Evolutionary conservation across 2,888 invertebrate species (phyloP).

Genomic region (Antheraea yamamai): DNA sequence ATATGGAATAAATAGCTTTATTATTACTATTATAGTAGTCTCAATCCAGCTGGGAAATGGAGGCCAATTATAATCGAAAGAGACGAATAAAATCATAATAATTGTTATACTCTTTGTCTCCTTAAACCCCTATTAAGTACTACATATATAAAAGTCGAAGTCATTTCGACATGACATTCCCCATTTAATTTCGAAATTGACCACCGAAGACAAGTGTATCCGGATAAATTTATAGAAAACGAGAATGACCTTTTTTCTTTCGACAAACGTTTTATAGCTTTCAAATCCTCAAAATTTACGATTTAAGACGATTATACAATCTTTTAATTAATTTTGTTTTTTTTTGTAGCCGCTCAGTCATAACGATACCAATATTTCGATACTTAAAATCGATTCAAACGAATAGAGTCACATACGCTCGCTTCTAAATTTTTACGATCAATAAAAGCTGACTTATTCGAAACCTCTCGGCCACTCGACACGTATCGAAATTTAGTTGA

Average conservation of each 20-base stretch:
- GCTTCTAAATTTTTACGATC: slow-evolving; percentile 75
- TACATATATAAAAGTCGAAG: neutral
- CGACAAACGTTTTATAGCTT: slow-evolving; percentile 17
- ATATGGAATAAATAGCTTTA: no score
- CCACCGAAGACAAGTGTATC: neutral
- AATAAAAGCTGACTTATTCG: slow-evolving; percentile 77
- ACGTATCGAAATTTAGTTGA: slow-evolving; percentile 48
- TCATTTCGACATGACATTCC: neutral
- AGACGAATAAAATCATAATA: neutral
- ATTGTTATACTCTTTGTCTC: neutral
- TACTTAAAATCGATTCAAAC: slow-evolving; percentile 55
- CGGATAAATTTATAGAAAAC: slow-evolving; percentile 2
- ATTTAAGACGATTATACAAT: slow-evolving; percentile 48
- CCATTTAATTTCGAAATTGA: slow-evolving; percentile 6
- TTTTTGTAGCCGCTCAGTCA: slow-evolving; percentile 24
- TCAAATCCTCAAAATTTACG: slow-evolving; percentile 47
- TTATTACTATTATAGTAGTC: no score
- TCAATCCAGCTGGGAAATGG: no score
- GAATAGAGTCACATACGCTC: slow-evolving; percentile 58
- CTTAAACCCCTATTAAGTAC: neutral
- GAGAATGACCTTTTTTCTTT: slow-evolving; percentile 1
- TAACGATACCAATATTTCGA: slow-evolving; percentile 43
- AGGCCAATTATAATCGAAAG: no score
- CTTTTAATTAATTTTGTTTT: slow-evolving; percentile 50
- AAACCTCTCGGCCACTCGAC: slow-evolving; percentile 56